Base-by-base conservation (phyloP, 1,140 invertebrate genomes). In the Drosophila paulistorum region DNA sequence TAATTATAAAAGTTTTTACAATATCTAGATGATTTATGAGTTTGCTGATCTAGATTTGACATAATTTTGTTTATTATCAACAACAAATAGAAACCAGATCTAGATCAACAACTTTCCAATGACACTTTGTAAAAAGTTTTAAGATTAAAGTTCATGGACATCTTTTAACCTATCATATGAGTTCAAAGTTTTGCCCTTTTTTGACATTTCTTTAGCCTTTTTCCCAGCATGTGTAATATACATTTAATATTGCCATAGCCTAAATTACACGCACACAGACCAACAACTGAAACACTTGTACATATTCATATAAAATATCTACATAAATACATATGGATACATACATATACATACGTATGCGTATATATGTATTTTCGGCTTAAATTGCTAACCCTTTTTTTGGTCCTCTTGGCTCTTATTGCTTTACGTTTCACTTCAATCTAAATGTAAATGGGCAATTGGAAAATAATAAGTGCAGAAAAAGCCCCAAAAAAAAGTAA, bases 391-490 rank as follows among this genome's bases (percentile, higher is more conserved):
- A 68, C 60, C 71, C 63, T 76, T 17, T 35, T 60, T 65, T 65
- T 65, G 71, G 74, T 3, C 9, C 45, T 51, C 4, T 51, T 23
- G 17, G 17, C 17, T 23, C 45, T 67, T 72, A 77, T 69, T 74
- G 64, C 70, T 77, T 86, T 85, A 73, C 62, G 67, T 77, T 59
- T 59, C 54, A 62, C 68, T 58, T 63, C 68, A 85, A 86, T 86
- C 83, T 86, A 82, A 82, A 86, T 86, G 82, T 82, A 87, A 86
- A 86, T 86, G 83, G 75, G 57, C 83, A 82, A 86, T 85, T 69
- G 70, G 65, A 68, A 70, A 78, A 70, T 63, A 75, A 74, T 62
- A 70, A 60, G 58, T 66, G 63, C 33, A 42, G 20, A 7, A 30
- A 20, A 77, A n/a, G 10, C 30, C 23, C 51, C 6, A 4, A 17